Base-by-base conservation (phyloP, 2,113 vertebrate genomes). In the Mugil cephalus region DNA sequence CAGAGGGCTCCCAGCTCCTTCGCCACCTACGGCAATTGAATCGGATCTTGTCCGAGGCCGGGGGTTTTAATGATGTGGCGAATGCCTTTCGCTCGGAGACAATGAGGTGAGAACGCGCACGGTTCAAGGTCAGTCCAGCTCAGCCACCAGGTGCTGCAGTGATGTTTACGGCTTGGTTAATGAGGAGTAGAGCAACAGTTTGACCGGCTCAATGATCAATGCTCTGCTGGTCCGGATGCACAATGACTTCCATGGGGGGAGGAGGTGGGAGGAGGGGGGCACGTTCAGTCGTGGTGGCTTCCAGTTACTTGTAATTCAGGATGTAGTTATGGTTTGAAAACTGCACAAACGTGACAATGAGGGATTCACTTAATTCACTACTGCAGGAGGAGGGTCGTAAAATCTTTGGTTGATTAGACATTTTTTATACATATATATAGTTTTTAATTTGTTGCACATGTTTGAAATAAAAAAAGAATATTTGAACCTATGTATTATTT, bases 21-120 rank as follows among this genome's bases (percentile, higher is more conserved):
- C 54, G 10, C 30, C 46, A 55, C 35, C 48, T 69, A 77, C 55
- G 39, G 66, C 39, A 61, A 74, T 50, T 56, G 69, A 60, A 69
- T 70, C 53, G 46, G 66, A 68, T 74, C 46, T 67, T 60, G 80
- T 75, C 62, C 17, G 52, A 64, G 75, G 24, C 10, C 48, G 46
- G 63, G 24, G 77, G 62, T 84, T 84, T 84, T 77, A 84, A 89
- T 86, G 85, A 84, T 82, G 83, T 30, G 73, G 72, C 61, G 69
- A 64, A 62, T 12, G 52, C 15, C 39, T 79, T 71, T 66, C 24
- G 68, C 66, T 73, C 59, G 21, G 73, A 82, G 70, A 86, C 55
- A 52, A 68, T 14, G 73, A 67, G 45, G 55, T 60, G 30, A 82
- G 71, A 65, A 80, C 63, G 69, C 54, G 47, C 46, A 66, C 6